Conservation (phyloP, 2,797 vertebrate species). For the Pipistrellus pipistrellus region DNA sequence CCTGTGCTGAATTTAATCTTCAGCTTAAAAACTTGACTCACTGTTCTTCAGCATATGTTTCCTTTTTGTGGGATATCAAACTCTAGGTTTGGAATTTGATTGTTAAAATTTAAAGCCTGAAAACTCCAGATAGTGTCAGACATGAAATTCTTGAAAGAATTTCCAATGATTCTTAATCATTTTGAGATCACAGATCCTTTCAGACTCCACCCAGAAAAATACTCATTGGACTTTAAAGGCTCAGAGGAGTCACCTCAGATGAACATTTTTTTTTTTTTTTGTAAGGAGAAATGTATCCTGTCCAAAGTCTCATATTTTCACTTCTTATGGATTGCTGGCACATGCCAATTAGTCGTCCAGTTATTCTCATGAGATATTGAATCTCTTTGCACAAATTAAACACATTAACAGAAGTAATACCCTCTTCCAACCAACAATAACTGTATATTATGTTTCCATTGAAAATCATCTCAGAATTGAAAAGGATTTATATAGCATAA, state of each 20-base stretch:
- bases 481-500: constrained; percentile 18
- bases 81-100: neutral
- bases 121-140: neutral
- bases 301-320: neutral
- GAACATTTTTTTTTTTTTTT: neutral
- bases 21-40: neutral
- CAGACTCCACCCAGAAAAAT: constrained; percentile 23
- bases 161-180: neutral
- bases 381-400: constrained; percentile 39
- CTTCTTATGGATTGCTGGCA: neutral
- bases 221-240: neutral
- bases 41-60: neutral
- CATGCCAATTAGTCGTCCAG: neutral
- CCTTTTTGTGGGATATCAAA: neutral
- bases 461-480: constrained; percentile 48
- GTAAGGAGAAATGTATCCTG: constrained; percentile 22
- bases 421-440: neutral
- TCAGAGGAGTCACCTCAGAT: neutral
- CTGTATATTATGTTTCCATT: neutral
- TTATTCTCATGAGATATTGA: neutral
- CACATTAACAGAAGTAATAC: neutral
- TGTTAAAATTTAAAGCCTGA: neutral
- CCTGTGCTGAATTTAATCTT: constrained; percentile 36
- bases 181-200: neutral
- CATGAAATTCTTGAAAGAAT: constrained; percentile 32